phyloP scores from a whole-genome alignment of 2,797 vertebrate species.

The Tenualosa thibaudeaui region DNA sequence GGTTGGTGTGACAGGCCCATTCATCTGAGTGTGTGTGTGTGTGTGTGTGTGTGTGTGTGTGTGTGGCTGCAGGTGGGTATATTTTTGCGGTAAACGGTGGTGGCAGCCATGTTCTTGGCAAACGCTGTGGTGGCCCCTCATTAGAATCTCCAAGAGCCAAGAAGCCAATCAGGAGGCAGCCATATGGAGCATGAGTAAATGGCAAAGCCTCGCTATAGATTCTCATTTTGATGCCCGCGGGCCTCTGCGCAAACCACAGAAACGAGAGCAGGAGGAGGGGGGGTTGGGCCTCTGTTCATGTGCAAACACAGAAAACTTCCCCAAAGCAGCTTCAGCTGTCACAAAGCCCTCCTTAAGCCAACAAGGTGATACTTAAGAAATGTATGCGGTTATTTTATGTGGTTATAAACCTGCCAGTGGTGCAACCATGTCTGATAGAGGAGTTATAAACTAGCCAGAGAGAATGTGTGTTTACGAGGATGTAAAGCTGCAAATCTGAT shows the following conservation, averaged over 20 bases:
- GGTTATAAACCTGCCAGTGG: not conserved
- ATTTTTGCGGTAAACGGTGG: not conserved
- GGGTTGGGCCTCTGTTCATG: not conserved
- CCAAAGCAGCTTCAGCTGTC: not conserved
- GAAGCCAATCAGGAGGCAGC: not conserved
- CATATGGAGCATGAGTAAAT: not conserved
- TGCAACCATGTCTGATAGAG: not conserved
- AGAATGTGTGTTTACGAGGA: not conserved
- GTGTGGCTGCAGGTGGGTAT: constrained; percentile 30
- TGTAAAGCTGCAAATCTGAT: too few species aligned
- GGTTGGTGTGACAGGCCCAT: constrained; percentile 29
- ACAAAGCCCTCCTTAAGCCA: not conserved
- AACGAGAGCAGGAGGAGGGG: not conserved
- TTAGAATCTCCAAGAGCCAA: not conserved
- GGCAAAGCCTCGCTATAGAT: not conserved
- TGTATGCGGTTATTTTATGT: too few species aligned
- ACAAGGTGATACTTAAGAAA: not conserved
- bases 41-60: too few species aligned
- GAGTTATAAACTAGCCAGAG: not conserved
- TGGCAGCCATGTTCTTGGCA: not conserved
- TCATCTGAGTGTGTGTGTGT: constrained; percentile 29
- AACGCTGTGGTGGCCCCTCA: not conserved
- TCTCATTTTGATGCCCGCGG: not conserved
- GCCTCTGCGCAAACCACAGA: not conserved
- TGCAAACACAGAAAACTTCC: not conserved